These are phyloP conservation scores for Bostrychus sinensis DNA, from an alignment of 2,113 vertebrate species.

Conservation along the genomic window DNA sequence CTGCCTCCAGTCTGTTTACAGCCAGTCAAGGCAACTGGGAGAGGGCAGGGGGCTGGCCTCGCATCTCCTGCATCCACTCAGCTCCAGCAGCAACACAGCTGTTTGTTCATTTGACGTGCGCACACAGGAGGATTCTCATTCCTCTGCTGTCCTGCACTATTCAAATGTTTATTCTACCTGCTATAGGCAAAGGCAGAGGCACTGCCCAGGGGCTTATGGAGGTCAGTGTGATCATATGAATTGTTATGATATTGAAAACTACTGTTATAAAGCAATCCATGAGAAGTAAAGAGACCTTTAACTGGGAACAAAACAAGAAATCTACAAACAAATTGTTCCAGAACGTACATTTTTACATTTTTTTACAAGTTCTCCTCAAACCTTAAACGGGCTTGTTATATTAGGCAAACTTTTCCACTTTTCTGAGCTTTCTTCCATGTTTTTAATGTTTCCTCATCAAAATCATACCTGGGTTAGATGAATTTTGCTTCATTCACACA, in stretches of 20 bases:
- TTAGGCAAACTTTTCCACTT: too few species aligned
- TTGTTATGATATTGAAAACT: slow-evolving; percentile 33
- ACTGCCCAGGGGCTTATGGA: slow-evolving; percentile 15
- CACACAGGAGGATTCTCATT: slow-evolving; percentile 54
- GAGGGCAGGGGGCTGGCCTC: slow-evolving; percentile 63
- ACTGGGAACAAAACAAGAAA: not conserved
- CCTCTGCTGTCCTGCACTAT: slow-evolving; percentile 50
- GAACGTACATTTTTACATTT: too few species aligned
- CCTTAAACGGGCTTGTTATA: too few species aligned
- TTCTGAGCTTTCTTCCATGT: too few species aligned
- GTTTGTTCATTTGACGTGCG: slow-evolving; percentile 70
- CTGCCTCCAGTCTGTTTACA: slow-evolving; percentile 69
- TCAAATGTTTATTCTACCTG: slow-evolving; percentile 56
- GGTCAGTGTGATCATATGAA: slow-evolving; percentile 14
- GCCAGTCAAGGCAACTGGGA: slow-evolving; percentile 60
- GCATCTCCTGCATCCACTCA: slow-evolving; percentile 48
- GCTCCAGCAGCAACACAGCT: slow-evolving; percentile 64
- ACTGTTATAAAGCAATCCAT: slow-evolving; percentile 20
- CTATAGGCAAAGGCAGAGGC: slow-evolving; percentile 11
- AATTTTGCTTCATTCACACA: too few species aligned
- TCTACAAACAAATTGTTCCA: not conserved
- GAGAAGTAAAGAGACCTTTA: slow-evolving; percentile 34
- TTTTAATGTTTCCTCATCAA: too few species aligned
- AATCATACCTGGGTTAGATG: too few species aligned
- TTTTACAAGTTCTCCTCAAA: too few species aligned